A percentile compares a stretch with the other conserved stretches of the same genome.
phyloP scores from a whole-genome alignment of 2,888 invertebrate species.

The Xestia c-nigrum region DNA sequence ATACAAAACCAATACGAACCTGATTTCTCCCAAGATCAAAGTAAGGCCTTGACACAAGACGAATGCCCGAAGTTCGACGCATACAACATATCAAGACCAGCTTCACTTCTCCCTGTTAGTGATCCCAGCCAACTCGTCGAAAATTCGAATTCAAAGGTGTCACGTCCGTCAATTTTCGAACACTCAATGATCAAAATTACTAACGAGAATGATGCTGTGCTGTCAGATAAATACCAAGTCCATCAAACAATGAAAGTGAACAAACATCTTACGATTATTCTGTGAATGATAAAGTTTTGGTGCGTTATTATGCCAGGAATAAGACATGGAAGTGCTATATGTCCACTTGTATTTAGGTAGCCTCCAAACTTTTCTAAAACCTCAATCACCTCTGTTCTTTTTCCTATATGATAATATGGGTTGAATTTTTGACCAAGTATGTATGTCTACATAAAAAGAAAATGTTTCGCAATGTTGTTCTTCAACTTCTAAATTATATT shows the following conservation, averaged over 20 bases:
- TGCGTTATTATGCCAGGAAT: too few species aligned
- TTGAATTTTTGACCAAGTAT: too few species aligned
- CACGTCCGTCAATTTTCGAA: not conserved
- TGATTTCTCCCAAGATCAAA: not conserved
- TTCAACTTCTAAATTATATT: too few species aligned
- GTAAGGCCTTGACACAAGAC: not conserved
- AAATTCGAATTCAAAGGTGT: not conserved
- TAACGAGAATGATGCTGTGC: not conserved
- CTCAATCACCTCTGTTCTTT: too few species aligned
- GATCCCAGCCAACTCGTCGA: not conserved
- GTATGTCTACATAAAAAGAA: too few species aligned
- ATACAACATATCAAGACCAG: not conserved
- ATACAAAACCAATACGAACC: not conserved
- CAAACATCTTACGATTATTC: too few species aligned
- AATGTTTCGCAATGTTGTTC: too few species aligned
- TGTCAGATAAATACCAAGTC: slow-evolving; percentile 1
- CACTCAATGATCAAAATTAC: slow-evolving; percentile 9
- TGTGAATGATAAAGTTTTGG: too few species aligned
- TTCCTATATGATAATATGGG: too few species aligned
- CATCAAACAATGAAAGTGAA: not conserved
- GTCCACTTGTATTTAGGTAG: too few species aligned
- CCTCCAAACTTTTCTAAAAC: too few species aligned
- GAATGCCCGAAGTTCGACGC: not conserved
- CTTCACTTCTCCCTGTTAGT: not conserved
- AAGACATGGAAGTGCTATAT: too few species aligned